Base-by-base conservation (phyloP, 2,888 invertebrate species). In the Netelia fuscicornis region DNA sequence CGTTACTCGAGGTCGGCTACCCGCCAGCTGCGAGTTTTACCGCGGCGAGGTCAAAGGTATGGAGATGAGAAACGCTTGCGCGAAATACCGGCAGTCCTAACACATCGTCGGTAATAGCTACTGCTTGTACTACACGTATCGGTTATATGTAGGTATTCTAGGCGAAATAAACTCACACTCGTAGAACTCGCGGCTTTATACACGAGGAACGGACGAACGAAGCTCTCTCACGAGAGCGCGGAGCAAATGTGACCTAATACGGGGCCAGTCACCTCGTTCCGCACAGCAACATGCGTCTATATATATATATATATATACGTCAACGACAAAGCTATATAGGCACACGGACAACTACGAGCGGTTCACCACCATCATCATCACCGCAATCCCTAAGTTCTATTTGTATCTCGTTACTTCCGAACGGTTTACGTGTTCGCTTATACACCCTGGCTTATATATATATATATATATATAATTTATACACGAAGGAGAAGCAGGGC, bases 191-290 rank as follows among this genome's bases (percentile, higher is more conserved):
- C 25, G 23, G 37, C 6, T 37, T 48, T 48, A 13, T 67, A 67
- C 68, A 20, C 56, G 72, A 74, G 70, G 67, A 54, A 65, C 70
- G 20, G 20, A 17, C 56, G 72, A 30, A 30, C 48, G 58, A 72
- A 72, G 60, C 37, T 80, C 56, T 71, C 81, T 84, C 80, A 72
- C 75, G 79, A 80, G 88, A 88, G 86, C 88, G 86, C 37, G 90
- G 90, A 90, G 90, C 91, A 91, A 93, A 90, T 91, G 92, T 93
- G 93, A 93, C 93, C 93, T 91, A 93, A 93, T 93, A 92, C 90
- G 91, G 90, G 93, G 93, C 88, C 93, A 93, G 90, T 91, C 91
- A 92, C 90, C 91, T 90, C 90, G 76, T 79, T 77, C 75, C 13
- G 64, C 52, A 67, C 80, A 44, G 82, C 78, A 71, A 81, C 42